These are phyloP conservation scores for Amiota communis DNA, from an alignment of 2,888 invertebrate species.

Conservation along the genomic window DNA sequence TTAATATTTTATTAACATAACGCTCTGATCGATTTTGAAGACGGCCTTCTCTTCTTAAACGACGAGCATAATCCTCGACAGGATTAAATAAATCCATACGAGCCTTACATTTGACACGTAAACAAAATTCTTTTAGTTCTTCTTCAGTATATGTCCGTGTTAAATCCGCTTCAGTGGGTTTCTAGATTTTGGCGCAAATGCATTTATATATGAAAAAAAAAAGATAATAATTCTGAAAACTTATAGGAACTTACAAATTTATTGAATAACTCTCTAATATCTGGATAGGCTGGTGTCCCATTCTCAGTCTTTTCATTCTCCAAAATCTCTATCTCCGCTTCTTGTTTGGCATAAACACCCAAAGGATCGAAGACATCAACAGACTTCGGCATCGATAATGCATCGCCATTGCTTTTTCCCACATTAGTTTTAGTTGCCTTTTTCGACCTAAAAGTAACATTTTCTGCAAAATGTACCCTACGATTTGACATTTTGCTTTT, in stretches of 20 bases:
- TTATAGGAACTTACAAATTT: background rate
- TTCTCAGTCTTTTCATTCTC: background rate
- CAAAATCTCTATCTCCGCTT: background rate
- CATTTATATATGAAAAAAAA: background rate
- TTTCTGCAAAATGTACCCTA: too few species aligned
- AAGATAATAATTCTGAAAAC: too few species aligned
- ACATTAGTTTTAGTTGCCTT: too few species aligned
- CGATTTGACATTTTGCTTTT: too few species aligned
- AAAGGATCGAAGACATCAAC: background rate
- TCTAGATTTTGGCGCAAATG: background rate
- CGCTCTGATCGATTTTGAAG: background rate
- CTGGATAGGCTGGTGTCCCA: background rate
- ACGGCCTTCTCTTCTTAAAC: background rate
- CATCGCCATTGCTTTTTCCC: too few species aligned
- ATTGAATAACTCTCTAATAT: background rate
- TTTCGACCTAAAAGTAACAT: too few species aligned
- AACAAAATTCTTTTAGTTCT: background rate
- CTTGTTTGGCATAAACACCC: background rate
- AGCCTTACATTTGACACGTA: background rate
- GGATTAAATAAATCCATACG: too few species aligned
- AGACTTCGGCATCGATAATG: too few species aligned
- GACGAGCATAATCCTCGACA: too few species aligned
- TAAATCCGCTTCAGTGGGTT: background rate
- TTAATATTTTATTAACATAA: conserved; percentile 6
- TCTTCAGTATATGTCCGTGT: background rate